These are phyloP conservation scores for Eurypyga helias DNA, from an alignment of 2,113 vertebrate genomes.

Conservation along the genomic window DNA sequence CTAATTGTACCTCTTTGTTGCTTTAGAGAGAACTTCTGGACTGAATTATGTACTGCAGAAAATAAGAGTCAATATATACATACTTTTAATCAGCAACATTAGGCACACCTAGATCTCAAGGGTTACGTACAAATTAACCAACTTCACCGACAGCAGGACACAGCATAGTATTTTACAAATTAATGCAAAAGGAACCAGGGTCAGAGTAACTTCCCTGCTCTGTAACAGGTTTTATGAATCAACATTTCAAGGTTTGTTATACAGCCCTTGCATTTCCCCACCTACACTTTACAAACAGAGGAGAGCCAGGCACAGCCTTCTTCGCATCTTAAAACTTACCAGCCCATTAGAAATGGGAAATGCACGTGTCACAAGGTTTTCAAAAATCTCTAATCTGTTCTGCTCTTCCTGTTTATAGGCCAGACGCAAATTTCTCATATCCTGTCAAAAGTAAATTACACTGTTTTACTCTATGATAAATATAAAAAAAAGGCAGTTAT, in stretches of 20 bases:
- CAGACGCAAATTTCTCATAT: conserved; percentile 94
- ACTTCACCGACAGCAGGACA: background rate
- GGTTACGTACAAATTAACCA: background rate
- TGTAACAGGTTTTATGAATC: background rate
- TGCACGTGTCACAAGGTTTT: conserved; percentile 83
- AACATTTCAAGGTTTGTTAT: background rate
- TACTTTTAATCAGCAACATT: background rate
- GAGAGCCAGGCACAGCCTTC: background rate
- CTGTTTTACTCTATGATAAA: background rate
- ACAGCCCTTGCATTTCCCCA: background rate
- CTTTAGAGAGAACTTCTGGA: background rate
- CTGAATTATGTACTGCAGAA: background rate
- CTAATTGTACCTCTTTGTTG: background rate
- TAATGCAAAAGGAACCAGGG: background rate
- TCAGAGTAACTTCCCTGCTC: background rate
- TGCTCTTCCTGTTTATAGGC: conserved; percentile 91
- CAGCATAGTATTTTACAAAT: background rate
- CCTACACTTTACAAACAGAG: background rate
- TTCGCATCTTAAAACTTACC: conserved; percentile 73
- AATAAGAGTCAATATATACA: background rate
- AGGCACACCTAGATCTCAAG: background rate
- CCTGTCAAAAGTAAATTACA: conserved; percentile 74
- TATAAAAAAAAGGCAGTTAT: background rate
- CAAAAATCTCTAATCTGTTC: conserved; percentile 85
- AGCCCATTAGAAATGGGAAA: conserved; percentile 90